Conservation (phyloP, 2,888 invertebrate species). For the Dinocampus coccinellae region DNA sequence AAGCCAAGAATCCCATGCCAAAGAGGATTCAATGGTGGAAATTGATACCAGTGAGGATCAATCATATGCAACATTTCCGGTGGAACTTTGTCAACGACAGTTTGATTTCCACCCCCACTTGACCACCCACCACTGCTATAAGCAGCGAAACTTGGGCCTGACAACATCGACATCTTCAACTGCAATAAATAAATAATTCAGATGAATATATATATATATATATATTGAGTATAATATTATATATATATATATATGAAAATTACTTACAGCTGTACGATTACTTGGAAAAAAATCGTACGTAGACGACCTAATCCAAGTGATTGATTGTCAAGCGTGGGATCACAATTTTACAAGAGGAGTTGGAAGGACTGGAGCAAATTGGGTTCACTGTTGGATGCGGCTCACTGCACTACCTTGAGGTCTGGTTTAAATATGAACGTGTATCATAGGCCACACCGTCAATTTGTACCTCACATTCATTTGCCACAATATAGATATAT, state of each 20-base stretch:
- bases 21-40: conserved; percentile 88
- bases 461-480: conserved; percentile 40
- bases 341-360: conserved; percentile 51
- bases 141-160: conserved; percentile 71
- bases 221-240: neutral
- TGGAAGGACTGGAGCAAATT: conserved; percentile 50
- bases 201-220: neutral
- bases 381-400: conserved; percentile 63
- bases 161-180: conserved; percentile 68
- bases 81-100: conserved; percentile 83
- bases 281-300: conserved; percentile 63
- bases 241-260: conserved; percentile 28
- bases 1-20: conserved; percentile 88
- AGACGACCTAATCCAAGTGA: conserved; percentile 64
- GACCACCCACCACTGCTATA: conserved; percentile 70
- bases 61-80: conserved; percentile 83
- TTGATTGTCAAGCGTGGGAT: conserved; percentile 46
- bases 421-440: conserved; percentile 62
- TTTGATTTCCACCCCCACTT: conserved; percentile 76
- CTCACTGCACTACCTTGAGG: conserved; percentile 54
- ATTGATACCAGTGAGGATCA: conserved; percentile 89
- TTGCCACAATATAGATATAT: conserved; percentile 48
- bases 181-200: conserved; percentile 22
- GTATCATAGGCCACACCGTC: conserved; percentile 30
- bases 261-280: conserved; percentile 50